Evolutionary conservation across 2,113 vertebrate species (phyloP).

Genomic region (Colossoma macropomum): DNA sequence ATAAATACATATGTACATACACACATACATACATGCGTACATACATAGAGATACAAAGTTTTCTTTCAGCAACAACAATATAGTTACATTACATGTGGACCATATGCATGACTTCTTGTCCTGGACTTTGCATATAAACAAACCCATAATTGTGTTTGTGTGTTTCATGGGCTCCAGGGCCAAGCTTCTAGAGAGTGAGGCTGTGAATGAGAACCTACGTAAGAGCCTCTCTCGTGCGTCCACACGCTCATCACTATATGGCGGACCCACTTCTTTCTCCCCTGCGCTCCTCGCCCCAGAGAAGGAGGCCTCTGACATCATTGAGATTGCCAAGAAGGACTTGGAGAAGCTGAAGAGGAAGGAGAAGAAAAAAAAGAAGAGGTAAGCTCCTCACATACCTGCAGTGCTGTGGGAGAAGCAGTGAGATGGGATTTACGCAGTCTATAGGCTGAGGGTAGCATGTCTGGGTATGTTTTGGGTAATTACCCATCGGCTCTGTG

Average conservation of each 20-base stretch:
- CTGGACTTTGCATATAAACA: no score
- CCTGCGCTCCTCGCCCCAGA: slow-evolving; percentile 80
- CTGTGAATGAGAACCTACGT: slow-evolving; percentile 91
- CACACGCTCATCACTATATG: slow-evolving; percentile 83
- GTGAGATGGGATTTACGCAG: not conserved
- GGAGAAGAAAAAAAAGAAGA: slow-evolving; percentile 95
- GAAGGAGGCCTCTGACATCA: slow-evolving; percentile 90
- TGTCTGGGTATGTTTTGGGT: slow-evolving; percentile 51
- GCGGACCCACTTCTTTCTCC: slow-evolving; percentile 79
- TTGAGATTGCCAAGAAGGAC: slow-evolving; percentile 94
- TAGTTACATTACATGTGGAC: no score
- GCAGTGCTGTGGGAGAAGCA: not conserved
- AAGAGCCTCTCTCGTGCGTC: slow-evolving; percentile 88
- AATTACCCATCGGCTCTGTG: slow-evolving; percentile 34
- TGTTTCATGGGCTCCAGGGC: slow-evolving; percentile 75
- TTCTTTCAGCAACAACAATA: no score
- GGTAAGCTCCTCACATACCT: slow-evolving; percentile 65
- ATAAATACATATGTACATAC: no score
- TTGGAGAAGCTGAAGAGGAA: slow-evolving; percentile 95
- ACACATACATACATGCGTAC: no score
- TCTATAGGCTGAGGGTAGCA: not conserved
- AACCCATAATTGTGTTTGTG: not conserved
- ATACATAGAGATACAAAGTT: no score
- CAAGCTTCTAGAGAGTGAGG: slow-evolving; percentile 95
- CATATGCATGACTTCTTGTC: no score